phyloP scores from a whole-genome alignment of 2,113 vertebrate species.

The Pavo muticus region DNA sequence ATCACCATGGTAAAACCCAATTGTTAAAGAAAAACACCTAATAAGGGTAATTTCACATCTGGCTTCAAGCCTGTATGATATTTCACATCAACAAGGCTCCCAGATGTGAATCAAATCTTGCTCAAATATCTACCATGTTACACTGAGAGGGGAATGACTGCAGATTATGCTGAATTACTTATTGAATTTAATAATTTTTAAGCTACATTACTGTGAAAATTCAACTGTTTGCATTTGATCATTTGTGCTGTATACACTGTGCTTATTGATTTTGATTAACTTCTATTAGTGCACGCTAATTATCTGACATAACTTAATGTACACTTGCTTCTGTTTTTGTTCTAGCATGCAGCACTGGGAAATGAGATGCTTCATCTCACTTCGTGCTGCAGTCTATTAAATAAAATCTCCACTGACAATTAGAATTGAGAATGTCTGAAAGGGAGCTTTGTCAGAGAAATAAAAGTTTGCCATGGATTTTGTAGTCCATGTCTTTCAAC shows the following conservation, averaged over 20 bases:
- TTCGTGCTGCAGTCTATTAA: neutral
- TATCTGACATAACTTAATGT: neutral
- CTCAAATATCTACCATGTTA: slow-evolving; percentile 30
- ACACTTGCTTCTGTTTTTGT: neutral
- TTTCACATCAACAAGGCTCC: slow-evolving; percentile 63
- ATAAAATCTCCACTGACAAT: neutral
- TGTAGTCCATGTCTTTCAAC: neutral
- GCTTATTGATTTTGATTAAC: slow-evolving; percentile 27
- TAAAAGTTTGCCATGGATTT: neutral
- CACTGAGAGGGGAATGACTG: neutral
- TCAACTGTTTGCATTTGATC: neutral
- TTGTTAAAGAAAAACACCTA: slow-evolving; percentile 62
- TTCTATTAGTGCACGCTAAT: neutral
- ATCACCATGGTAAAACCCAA: slow-evolving; percentile 63
- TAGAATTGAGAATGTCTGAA: neutral
- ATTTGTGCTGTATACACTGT: neutral
- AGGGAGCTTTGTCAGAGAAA: neutral
- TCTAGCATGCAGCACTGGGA: neutral
- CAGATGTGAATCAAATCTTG: slow-evolving; percentile 54
- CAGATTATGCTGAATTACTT: slow-evolving; percentile 1
- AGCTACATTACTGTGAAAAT: neutral
- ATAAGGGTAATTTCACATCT: slow-evolving; percentile 74
- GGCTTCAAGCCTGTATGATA: slow-evolving; percentile 46
- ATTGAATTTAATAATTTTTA: slow-evolving; percentile 31
- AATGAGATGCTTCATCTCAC: neutral